phyloP scores from a whole-genome alignment of 1,140 invertebrate genomes.

The Drosophila sucinea region DNA sequence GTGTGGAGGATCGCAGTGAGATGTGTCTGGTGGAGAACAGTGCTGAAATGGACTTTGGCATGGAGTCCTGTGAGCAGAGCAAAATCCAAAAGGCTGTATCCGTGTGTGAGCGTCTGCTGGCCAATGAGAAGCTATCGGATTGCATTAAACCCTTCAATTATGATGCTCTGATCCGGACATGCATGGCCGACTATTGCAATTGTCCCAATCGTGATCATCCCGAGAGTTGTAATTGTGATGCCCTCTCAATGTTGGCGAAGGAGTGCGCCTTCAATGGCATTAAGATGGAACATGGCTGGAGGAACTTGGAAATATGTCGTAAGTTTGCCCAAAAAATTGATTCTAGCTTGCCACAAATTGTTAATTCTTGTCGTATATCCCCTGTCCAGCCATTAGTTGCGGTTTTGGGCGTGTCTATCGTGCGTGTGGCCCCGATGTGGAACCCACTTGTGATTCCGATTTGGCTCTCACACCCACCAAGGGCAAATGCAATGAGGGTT shows the following conservation, averaged over 20 bases:
- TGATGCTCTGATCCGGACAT: constrained; percentile 85
- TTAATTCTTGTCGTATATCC: not conserved
- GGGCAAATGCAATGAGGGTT: constrained; percentile 91
- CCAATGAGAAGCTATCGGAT: constrained; percentile 86
- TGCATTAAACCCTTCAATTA: constrained; percentile 85
- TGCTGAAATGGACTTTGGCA: constrained; percentile 62
- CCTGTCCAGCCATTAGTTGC: constrained; percentile 86
- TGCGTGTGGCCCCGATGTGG: constrained; percentile 86
- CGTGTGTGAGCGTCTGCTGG: constrained; percentile 87
- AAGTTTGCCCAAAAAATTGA: constrained; percentile 83
- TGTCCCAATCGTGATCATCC: constrained; percentile 85
- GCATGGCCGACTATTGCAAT: constrained; percentile 91
- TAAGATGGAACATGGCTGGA: constrained; percentile 87
- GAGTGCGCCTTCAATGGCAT: constrained; percentile 89
- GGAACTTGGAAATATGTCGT: constrained; percentile 90
- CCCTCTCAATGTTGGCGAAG: constrained; percentile 89
- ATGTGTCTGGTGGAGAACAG: constrained; percentile 75
- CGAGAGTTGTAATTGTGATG: constrained; percentile 89
- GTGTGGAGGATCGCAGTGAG: constrained; percentile 83
- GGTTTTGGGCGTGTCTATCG: constrained; percentile 88
- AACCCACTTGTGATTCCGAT: constrained; percentile 84
- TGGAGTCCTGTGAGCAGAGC: constrained; percentile 67
- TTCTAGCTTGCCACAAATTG: not conserved
- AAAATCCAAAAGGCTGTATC: constrained; percentile 84
- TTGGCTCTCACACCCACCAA: constrained; percentile 63